Base-by-base conservation (phyloP, 1,140 invertebrate genomes). In the Chironomus tepperi region DNA sequence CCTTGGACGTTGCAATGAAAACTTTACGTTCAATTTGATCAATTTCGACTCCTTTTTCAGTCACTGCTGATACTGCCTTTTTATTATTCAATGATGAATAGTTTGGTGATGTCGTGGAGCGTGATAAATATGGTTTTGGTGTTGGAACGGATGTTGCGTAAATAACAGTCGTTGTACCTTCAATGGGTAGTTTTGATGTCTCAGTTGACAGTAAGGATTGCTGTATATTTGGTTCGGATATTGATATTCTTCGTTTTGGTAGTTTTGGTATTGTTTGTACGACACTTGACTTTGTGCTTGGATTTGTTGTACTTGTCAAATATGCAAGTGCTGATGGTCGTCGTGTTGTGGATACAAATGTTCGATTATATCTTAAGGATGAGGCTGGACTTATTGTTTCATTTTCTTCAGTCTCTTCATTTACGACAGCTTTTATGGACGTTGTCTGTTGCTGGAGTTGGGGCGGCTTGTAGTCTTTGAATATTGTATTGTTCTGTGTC, bases 241-340 rank as follows among this genome's bases (percentile, higher is more conserved):
- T 77, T 24, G 74, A 77, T 0, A 81, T 84, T 77, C 87, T 83
- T 21, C 84, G 83, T 77, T 86, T 83, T 6, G 87, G 86, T 75
- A 89, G 82, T 77, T 86, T 83, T 6, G 87, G 86, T 75, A 89
- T 89, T 1, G 86, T 79, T 79, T 89, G 88, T 2, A 89, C 87
- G 0, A 88, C 86, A 2, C 86, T 86, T 0, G 85, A 83, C 76
- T 84, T 85, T 0, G 86, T 86, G 7, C 83, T 83, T 65, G 79
- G 81, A 75, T 81, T 82, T 42, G 79, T 79, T 16, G 43, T 75
- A 74, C 82, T 80, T 3, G 83, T 84, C 10, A 84, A 83, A 77
- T 84, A 85, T 43, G 84, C 81, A 3, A 84, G 78, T 6, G 84
- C 79, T 64, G 82, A 76, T 5, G 84, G 84, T 76, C 84, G 79